Evolutionary conservation across 2,797 vertebrate genomes (phyloP).

Genomic region (Sebastes matsubarae): DNA sequence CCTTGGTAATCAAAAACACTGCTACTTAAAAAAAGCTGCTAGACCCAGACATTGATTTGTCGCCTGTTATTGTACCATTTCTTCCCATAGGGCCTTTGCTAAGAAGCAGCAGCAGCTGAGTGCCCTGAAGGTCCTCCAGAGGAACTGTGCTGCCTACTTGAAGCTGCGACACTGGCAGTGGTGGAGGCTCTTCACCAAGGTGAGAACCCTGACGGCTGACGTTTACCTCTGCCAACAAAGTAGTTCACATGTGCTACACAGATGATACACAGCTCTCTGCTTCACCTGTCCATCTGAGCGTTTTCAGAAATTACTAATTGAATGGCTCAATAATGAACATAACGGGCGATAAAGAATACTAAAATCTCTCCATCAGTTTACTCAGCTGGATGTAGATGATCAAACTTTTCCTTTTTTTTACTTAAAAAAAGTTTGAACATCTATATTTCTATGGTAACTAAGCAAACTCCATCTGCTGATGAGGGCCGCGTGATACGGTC

Average conservation of each 20-base stretch:
- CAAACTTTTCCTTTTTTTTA: not conserved
- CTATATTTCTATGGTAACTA: not conserved
- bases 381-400: not conserved
- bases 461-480: not conserved
- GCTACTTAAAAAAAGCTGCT: not conserved
- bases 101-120: slow-evolving; percentile 98
- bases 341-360: not conserved
- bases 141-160: slow-evolving; percentile 96
- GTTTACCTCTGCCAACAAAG: not conserved
- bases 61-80: not conserved
- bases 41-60: not conserved
- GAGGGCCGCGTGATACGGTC: not conserved
- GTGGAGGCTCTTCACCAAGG: slow-evolving; percentile 99
- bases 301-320: not conserved
- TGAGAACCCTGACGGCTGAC: slow-evolving; percentile 45
- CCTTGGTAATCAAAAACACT: not conserved
- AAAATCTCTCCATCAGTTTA: not conserved
- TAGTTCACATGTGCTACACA: not conserved
- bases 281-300: not conserved
- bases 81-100: slow-evolving; percentile 88
- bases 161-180: slow-evolving; percentile 99
- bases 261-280: not conserved
- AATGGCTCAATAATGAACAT: not conserved
- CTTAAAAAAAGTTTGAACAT: no score
- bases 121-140: slow-evolving; percentile 95